Evolutionary conservation across 2,888 invertebrate species (phyloP), one percentile per base, ranked within the genome.

Genomic region (Plagodis dolabraria): DNA sequence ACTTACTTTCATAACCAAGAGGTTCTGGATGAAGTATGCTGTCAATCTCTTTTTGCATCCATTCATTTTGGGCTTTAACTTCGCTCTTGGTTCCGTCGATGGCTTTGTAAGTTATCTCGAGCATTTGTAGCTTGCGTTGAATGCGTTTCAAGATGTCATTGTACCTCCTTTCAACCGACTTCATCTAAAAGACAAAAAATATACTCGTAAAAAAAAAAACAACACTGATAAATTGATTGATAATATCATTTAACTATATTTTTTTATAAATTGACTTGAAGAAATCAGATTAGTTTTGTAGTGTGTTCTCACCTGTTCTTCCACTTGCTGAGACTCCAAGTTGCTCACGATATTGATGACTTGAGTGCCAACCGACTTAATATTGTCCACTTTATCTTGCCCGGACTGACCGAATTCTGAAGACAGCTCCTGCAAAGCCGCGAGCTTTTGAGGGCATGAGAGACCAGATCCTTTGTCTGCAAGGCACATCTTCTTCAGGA

Each of bases 321-420:
- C 97, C 1, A 98, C 96, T 89, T 98, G 98, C 79, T 98, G 97
- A 0, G 96, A 96, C 79, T 98, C 98, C 67, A 98, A 90, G 82
- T 97, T 97, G 82, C 96, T 97, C 9, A 97, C 96, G 34, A 96
- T 95, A 64, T 96, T 96, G 59, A 95, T 95, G 7, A 97, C 96
- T 80, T 95, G 94, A 0, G 94, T 92, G 0, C 96, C 96, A 50
- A 96, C 93, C 47, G 92, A 82, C 79, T 96, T 96, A 0, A 97
- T 94, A 62, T 95, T 94, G 44, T 95, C 95, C 33, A 97, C 91
- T 74, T 95, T 95, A 51, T 94, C 94, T 47, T 96, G 95, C 9
- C 96, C 96, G 69, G 95, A 94, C 64, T 94, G 94, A 60, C 96
- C 95, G 71, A 97, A 97, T 75, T 97, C 97, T 0, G 93, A 87